These are phyloP conservation scores for Torymus aiolomorphi DNA, from an alignment of 2,888 invertebrate genomes.

Conservation along the genomic window DNA sequence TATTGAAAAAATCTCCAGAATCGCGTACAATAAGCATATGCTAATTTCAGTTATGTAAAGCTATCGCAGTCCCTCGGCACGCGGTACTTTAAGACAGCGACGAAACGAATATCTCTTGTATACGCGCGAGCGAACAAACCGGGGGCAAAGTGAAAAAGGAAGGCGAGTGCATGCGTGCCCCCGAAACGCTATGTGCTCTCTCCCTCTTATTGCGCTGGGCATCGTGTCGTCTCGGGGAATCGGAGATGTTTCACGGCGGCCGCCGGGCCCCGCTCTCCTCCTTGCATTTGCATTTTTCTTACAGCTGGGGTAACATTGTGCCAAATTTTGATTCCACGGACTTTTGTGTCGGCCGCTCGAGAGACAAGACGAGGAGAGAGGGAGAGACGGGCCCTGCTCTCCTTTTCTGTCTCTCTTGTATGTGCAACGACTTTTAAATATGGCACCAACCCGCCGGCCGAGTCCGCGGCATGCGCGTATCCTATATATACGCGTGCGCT, in stretches of 20 bases:
- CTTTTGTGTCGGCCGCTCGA: slow-evolving; percentile 36
- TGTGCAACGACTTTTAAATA: slow-evolving; percentile 60
- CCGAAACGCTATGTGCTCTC: slow-evolving; percentile 1
- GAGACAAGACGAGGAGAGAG: slow-evolving; percentile 17
- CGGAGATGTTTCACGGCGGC: slow-evolving; percentile 1
- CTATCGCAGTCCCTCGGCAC: slow-evolving; percentile 11
- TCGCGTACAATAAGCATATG: slow-evolving; percentile 18
- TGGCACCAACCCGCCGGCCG: slow-evolving; percentile 24
- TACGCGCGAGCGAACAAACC: not conserved
- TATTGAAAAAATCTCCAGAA: slow-evolving; percentile 8
- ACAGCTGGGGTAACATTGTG: slow-evolving; percentile 39
- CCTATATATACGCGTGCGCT: not conserved
- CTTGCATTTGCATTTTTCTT: slow-evolving; percentile 51
- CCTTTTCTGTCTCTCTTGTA: not conserved
- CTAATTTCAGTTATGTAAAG: slow-evolving; percentile 21
- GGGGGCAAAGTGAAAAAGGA: slow-evolving; percentile 5
- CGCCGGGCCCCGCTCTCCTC: not conserved
- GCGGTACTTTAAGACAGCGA: not conserved
- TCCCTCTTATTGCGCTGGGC: slow-evolving; percentile 29
- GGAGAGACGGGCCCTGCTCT: slow-evolving; percentile 1
- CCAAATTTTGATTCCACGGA: slow-evolving; percentile 52
- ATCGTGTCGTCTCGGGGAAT: slow-evolving; percentile 3
- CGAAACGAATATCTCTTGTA: slow-evolving; percentile 35
- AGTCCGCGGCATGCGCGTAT: too few relatives aligned
- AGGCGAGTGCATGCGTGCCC: slow-evolving; percentile 2